Percentiles rank a stretch among this genome's conserved stretches.
Evolutionary conservation across 2,797 vertebrate species (phyloP).

Genomic region (Basileuterus tristriatus): DNA sequence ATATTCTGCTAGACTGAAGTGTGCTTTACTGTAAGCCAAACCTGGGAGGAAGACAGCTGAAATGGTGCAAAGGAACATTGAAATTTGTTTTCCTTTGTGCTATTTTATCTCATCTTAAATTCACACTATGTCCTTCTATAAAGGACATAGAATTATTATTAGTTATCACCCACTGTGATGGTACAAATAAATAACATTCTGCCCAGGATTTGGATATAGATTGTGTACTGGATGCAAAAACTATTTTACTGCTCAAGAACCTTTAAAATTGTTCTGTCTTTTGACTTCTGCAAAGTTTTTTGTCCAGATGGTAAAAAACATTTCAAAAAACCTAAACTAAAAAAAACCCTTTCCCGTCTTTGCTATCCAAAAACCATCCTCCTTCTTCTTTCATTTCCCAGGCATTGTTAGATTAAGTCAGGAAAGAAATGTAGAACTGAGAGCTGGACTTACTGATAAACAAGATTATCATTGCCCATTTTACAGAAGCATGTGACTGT

Average conservation of each 20-base stretch:
- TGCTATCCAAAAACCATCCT: not conserved
- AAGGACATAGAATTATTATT: not conserved
- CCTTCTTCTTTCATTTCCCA: not conserved
- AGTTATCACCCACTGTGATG: not conserved
- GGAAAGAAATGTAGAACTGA: not conserved
- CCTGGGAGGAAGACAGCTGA: not conserved
- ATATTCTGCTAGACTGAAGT: not conserved
- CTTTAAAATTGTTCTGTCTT: not conserved
- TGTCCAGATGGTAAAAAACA: not conserved
- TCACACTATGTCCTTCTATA: not conserved
- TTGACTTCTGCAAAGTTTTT: not conserved
- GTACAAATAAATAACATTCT: not conserved
- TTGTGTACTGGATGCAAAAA: not conserved
- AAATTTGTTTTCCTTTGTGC: not conserved
- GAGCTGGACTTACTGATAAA: not conserved
- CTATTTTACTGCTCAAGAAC: not conserved
- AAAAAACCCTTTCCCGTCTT: not conserved
- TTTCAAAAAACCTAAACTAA: not conserved
- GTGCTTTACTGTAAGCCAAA: not conserved
- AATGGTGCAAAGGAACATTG: not conserved
- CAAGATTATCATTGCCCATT: not conserved
- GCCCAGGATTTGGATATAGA: not conserved
- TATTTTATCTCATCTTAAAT: not conserved
- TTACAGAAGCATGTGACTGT: not conserved
- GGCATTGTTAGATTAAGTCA: not conserved